phyloP scores from a whole-genome alignment of 1,140 invertebrate species.

The Maniola jurtina region DNA sequence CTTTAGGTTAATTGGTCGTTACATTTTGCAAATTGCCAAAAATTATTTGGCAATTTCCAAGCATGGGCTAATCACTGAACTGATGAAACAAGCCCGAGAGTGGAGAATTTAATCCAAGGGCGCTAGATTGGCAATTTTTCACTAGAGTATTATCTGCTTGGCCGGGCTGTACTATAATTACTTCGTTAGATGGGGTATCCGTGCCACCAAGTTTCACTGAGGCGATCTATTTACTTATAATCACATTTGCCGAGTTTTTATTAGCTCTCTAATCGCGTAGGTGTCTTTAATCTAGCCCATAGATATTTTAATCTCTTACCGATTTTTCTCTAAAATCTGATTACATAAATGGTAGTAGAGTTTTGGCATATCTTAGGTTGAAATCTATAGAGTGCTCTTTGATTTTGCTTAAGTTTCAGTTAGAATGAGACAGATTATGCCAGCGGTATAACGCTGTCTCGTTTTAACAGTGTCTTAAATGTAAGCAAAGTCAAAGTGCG shows the following conservation, averaged over 20 bases:
- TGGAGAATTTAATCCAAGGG: slow-evolving; percentile 16
- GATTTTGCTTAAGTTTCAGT: too few relatives aligned
- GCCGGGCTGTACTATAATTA: slow-evolving; percentile 19
- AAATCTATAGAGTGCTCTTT: too few relatives aligned
- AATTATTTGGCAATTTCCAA: slow-evolving; percentile 4
- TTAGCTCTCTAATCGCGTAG: too few relatives aligned
- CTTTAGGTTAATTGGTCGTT: not conserved
- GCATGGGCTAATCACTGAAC: not conserved
- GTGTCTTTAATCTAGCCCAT: too few relatives aligned
- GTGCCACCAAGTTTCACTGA: slow-evolving; percentile 9
- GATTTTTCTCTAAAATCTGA: too few relatives aligned
- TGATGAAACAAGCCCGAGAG: slow-evolving; percentile 16
- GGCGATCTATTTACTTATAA: not conserved
- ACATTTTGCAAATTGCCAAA: slow-evolving; percentile 1
- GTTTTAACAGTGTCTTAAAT: too few relatives aligned
- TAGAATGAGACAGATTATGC: too few relatives aligned
- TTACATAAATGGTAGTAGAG: too few relatives aligned
- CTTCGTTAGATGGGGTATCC: slow-evolving; percentile 22
- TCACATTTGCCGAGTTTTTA: not conserved
- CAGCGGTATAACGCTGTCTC: too few relatives aligned
- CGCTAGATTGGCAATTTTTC: slow-evolving; percentile 37
- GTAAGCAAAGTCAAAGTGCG: too few relatives aligned
- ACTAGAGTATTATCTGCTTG: slow-evolving; percentile 27
- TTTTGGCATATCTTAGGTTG: too few relatives aligned
- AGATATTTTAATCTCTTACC: too few relatives aligned